These are phyloP conservation scores for Ianthella basta DNA, from an alignment of 37 sponge, comb jelly and placozoan genomes.

Conservation along the genomic window DNA sequence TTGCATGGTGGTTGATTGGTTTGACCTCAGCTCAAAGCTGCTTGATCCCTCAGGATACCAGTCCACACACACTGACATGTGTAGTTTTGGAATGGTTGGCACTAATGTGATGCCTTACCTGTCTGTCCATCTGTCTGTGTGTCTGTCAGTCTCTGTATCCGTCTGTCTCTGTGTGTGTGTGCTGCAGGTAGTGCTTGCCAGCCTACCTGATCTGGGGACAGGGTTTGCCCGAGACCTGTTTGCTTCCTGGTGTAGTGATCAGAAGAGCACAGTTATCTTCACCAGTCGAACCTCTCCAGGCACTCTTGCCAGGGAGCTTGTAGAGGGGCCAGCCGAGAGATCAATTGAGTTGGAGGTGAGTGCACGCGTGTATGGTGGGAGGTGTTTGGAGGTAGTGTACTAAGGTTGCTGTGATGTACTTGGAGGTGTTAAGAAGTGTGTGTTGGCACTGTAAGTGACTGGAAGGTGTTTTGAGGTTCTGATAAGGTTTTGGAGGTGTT, in stretches of 20 bases:
- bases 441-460: no score
- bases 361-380: background rate
- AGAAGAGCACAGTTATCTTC: slow-evolving; percentile 80
- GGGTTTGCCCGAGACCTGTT: slow-evolving; percentile 95
- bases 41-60: no score
- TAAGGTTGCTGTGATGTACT: background rate
- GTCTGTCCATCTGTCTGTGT: no score
- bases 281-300: slow-evolving; percentile 73
- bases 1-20: no score
- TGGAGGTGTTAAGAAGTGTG: no score
- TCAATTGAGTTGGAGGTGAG: slow-evolving; percentile 64
- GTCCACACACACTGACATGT: no score
- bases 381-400: background rate
- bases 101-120: no score
- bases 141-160: background rate
- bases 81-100: no score
- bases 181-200: slow-evolving; percentile 88
- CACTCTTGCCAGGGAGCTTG: slow-evolving; percentile 75
- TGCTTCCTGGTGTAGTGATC: slow-evolving; percentile 80
- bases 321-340: slow-evolving; percentile 65
- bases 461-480: no score
- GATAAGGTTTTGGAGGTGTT: no score
- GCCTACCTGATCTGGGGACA: slow-evolving; percentile 87
- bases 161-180: background rate
- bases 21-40: no score